A percentile compares a stretch with the other conserved stretches of the same genome.
phyloP scores from a whole-genome alignment of 2,888 invertebrate genomes.

The Caenorhabditis macrosperma region DNA sequence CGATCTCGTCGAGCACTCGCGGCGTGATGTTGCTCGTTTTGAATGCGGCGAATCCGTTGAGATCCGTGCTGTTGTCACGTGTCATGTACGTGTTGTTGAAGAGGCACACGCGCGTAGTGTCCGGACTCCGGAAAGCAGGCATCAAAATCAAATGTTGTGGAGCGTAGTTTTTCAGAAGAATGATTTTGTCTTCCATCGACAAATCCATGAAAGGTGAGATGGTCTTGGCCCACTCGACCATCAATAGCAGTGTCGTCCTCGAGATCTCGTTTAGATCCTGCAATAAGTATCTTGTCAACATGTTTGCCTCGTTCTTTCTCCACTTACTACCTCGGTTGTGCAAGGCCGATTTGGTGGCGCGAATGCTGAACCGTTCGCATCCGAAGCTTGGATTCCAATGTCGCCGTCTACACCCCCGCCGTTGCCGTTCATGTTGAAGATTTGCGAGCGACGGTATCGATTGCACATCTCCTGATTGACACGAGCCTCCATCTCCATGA shows the following conservation, averaged over 20 bases:
- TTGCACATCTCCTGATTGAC: slow-evolving; percentile 73
- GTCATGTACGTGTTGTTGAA: slow-evolving; percentile 79
- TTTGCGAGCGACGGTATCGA: slow-evolving; percentile 68
- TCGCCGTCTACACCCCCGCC: not conserved
- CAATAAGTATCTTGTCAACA: not conserved
- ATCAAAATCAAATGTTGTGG: slow-evolving; percentile 80
- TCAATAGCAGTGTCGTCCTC: slow-evolving; percentile 76
- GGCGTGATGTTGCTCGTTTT: slow-evolving; percentile 79
- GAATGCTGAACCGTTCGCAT: slow-evolving; percentile 50
- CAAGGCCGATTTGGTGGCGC: slow-evolving; percentile 67
- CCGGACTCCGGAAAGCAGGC: slow-evolving; percentile 78
- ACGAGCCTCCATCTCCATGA: slow-evolving; percentile 78
- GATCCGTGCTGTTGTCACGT: slow-evolving; percentile 67
- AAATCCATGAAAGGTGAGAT: slow-evolving; percentile 77
- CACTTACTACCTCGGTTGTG: slow-evolving; percentile 67
- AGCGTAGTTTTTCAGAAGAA: slow-evolving; percentile 79
- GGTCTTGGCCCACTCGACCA: slow-evolving; percentile 80
- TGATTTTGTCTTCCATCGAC: slow-evolving; percentile 77
- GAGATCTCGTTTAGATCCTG: slow-evolving; percentile 78
- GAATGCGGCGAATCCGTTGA: slow-evolving; percentile 79
- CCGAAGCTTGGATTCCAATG: not conserved
- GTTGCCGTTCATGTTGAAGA: slow-evolving; percentile 32
- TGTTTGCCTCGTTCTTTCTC: not conserved
- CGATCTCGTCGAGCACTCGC: slow-evolving; percentile 87
- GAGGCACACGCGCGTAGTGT: slow-evolving; percentile 74